Percentiles rank a stretch among this genome's conserved stretches.
phyloP scores from a whole-genome alignment of 1,140 invertebrate genomes.

The Calycopis cecrops region DNA sequence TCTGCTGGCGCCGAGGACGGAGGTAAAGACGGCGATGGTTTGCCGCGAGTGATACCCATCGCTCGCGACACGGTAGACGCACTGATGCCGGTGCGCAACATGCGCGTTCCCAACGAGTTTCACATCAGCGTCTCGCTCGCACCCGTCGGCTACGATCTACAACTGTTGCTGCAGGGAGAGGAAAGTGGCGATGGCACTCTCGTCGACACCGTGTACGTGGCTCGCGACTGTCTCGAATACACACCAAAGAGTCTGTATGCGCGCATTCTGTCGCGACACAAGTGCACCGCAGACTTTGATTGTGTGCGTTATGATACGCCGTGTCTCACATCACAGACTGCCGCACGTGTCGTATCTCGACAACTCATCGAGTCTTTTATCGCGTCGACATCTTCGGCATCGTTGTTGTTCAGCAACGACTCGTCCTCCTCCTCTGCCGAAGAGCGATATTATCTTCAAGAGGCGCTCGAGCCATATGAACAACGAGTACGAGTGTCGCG shows the following conservation, averaged over 20 bases:
- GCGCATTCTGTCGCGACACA: slow-evolving; percentile 4
- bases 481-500: slow-evolving; percentile 10
- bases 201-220: slow-evolving; percentile 10
- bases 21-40: background rate
- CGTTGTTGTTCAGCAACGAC: background rate
- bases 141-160: slow-evolving; percentile 10
- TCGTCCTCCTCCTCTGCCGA: background rate
- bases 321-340: slow-evolving; percentile 2
- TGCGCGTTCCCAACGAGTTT: slow-evolving; percentile 3
- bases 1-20: too few relatives aligned
- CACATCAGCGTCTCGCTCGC: slow-evolving; percentile 9
- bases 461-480: slow-evolving; percentile 12
- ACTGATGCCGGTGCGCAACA: slow-evolving; percentile 9
- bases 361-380: slow-evolving; percentile 8
- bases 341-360: too few relatives aligned
- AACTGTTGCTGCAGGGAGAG: background rate
- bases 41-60: slow-evolving; percentile 9
- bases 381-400: background rate
- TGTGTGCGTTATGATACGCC: slow-evolving; percentile 11
- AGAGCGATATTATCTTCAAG: slow-evolving; percentile 6
- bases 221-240: slow-evolving; percentile 9
- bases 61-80: background rate
- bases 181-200: background rate
- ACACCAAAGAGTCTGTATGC: slow-evolving; percentile 8
- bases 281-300: background rate